Base-by-base conservation (phyloP, 1,140 invertebrate genomes). In the Zaprionus ghesquierei region DNA sequence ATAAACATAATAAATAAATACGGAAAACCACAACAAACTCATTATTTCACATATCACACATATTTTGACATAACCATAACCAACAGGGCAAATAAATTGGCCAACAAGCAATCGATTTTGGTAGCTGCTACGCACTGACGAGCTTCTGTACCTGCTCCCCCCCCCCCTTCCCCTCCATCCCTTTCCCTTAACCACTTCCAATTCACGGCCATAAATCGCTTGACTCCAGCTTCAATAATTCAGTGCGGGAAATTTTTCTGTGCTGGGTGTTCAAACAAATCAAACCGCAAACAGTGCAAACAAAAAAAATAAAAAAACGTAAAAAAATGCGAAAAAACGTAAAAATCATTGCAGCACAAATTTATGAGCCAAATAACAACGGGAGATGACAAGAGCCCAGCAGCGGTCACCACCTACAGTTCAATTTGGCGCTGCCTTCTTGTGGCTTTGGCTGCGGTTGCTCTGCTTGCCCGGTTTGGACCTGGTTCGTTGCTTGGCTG, bases 321-420 rank as follows among this genome's bases (percentile, higher is more conserved):
- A 66, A 68, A 80, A 79, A 77, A 81, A 81, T 8, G 77, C 82
- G 78, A 65, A 79, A 75, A 81, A 82, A 87, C 79, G 79, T 82
- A 71, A 87, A 87, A 89, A 84, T 89, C 79, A 79, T 86, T 84
- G 77, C 79, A 63, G 63, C 31, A 55, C 55, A 89, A 80, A 89
- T 89, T 89, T 89, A 89, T 89, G 84, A 84, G 85, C 51, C 69
- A 89, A 89, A 89, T 89, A 89, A 89, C 84, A 89, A 89, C 84
- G 84, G 84, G 84, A 89, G 84, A 89, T 89, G 84, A 89, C 84
- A 89, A 89, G 77, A 79, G 80, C 80, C 84, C 79, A 89, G 80
- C 85, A 84, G 85, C 81, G 84, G 85, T 81, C 84, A 84, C 82
- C 84, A 89, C 84, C 84, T 89, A 89, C 84, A 89, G 84, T 89